These are phyloP conservation scores for Podiceps cristatus DNA, from an alignment of 2,113 vertebrate species.

Conservation along the genomic window DNA sequence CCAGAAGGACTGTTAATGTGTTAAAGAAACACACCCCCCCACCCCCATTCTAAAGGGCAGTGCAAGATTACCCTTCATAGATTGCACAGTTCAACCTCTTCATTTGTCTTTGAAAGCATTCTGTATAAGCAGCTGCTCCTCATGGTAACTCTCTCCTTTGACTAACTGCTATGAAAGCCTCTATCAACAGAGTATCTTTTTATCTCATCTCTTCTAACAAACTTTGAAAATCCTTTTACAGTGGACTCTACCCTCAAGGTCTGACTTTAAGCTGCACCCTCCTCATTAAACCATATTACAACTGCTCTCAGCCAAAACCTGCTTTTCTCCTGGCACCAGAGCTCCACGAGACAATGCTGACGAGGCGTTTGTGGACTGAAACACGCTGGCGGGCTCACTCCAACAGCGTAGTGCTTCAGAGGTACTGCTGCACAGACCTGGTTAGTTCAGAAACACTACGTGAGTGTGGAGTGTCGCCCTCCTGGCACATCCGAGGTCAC, in stretches of 20 bases:
- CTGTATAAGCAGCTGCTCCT: not conserved
- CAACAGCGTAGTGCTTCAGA: not conserved
- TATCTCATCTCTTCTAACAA: conserved; percentile 23
- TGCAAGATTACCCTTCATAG: not conserved
- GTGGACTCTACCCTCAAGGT: conserved; percentile 58
- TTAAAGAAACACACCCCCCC: not conserved
- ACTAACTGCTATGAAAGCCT: conserved; percentile 20
- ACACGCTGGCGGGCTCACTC: not conserved
- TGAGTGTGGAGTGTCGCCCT: not conserved
- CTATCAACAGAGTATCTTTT: conserved; percentile 24
- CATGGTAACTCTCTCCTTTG: conserved; percentile 10
- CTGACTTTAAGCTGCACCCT: conserved; percentile 60
- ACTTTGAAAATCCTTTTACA: conserved; percentile 47
- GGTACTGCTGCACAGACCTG: not conserved
- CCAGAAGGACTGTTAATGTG: not conserved
- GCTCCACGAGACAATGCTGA: conserved; percentile 18
- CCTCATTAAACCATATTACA: conserved; percentile 7
- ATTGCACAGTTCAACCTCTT: not conserved
- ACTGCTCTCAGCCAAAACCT: conserved; percentile 31
- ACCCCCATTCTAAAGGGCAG: not conserved
- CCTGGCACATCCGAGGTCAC: not conserved
- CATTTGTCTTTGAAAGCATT: conserved; percentile 31
- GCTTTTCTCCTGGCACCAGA: conserved; percentile 30
- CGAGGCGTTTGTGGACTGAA: not conserved
- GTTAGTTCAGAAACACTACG: not conserved